Base-by-base conservation (phyloP, 2,797 vertebrate species). In the Scarus forsteni region DNA sequence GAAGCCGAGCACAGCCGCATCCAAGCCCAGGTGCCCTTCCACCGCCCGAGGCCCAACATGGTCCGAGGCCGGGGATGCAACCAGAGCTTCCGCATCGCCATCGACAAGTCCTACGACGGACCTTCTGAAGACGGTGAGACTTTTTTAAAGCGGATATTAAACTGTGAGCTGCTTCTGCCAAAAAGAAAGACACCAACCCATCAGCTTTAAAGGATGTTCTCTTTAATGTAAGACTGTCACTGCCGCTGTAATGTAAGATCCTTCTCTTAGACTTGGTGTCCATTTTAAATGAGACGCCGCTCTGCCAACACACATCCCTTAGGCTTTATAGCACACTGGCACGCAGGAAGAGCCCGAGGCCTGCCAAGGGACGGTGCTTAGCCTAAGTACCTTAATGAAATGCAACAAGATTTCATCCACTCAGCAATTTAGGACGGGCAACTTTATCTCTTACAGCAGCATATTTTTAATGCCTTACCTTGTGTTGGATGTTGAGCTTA, bases 31-130 rank as follows among this genome's bases (percentile, higher is more conserved):
- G 95, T 97, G 36, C 96, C 97, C 49, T 98, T 98, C 65, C 96
- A 98, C 79, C 94, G 96, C 13, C 97, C 97, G 0, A 91, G 94
- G 12, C 92, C 95, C 0, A 94, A 96, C 7, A 91, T 98, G 93
- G 95, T 97, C 16, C 95, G 98, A 0, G 97, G 97, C 0, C 95
- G 97, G 0, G 95, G 95, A 0, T 96, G 95, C 81, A 99, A 99
- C 14, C 95, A 96, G 88, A 99, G 97, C 81, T 99, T 99, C 93
- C 90, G 98, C 64, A 92, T 90, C 5, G 98, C 98, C 77, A 99
- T 99, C 58, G 98, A 99, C 94, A 98, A 96, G 75, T 99, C 98
- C 6, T 99, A 99, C 0, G 98, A 99, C 0, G 96, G 96, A 0
- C 98, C 97, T 0, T 96, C 97, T 13, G 96, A 97, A 45, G 96